phyloP scores from a whole-genome alignment of 2,113 vertebrate genomes.

The Leucosticte australis region DNA sequence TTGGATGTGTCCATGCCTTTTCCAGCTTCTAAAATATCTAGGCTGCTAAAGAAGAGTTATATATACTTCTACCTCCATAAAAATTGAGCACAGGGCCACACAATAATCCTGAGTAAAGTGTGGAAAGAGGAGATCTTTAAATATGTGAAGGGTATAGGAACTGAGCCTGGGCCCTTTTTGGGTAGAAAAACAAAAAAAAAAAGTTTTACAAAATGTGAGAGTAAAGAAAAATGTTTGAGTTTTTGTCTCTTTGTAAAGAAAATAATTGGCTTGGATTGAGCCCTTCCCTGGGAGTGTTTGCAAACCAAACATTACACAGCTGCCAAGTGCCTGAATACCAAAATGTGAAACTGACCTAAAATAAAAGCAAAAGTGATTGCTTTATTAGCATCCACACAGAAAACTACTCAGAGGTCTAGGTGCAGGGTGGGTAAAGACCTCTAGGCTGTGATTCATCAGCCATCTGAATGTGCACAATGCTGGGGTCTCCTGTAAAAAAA shows the following conservation, averaged over 20 bases:
- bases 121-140: not conserved
- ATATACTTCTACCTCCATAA: not conserved
- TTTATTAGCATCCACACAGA: not conserved
- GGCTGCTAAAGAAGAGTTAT: not conserved
- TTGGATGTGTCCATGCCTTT: not conserved
- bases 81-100: not conserved
- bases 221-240: not conserved
- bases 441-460: not conserved
- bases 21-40: not conserved
- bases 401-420: not conserved
- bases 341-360: constrained; percentile 40
- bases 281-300: constrained; percentile 19
- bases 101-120: not conserved
- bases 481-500: not conserved
- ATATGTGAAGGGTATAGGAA: not conserved
- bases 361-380: constrained; percentile 44
- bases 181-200: not conserved
- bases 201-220: not conserved
- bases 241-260: constrained; percentile 40
- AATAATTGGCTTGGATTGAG: constrained; percentile 37
- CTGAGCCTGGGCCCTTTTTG: not conserved
- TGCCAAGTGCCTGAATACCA: constrained; percentile 32
- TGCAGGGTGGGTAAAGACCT: not conserved
- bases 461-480: not conserved
- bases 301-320: constrained; percentile 44